Base-by-base conservation (phyloP, 2,113 vertebrate species). In the Atlantisia rogersi region DNA sequence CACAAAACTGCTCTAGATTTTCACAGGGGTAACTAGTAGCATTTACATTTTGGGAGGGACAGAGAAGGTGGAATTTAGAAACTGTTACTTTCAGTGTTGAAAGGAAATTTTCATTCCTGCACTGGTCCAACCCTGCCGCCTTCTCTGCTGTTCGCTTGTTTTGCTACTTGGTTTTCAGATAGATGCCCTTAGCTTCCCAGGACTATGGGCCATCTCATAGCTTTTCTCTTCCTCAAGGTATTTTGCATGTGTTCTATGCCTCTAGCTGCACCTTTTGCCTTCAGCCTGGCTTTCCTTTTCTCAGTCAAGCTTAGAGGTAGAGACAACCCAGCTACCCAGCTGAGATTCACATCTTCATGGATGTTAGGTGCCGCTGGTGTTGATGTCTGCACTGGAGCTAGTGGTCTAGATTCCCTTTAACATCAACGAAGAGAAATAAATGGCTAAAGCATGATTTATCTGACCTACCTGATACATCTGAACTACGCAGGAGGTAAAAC, bases 11-110 rank as follows among this genome's bases (percentile, higher is more conserved):
- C 92, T 96, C 83, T 94, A 90, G 80, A 92, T 96, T 96, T 95
- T 94, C 92, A 52, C 28, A 35, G 91, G 70, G 94, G 88, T 96
- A 91, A 80, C 94, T 89, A 95, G 65, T 10, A 93, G 80, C 77
- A 93, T 96, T 96, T 92, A 94, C 90, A 96, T 96, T 95, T 96
- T 84, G 88, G 92, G 95, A 96, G 94, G 95, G 95, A 95, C 74
- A 46, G 88, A 91, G 91, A 96, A 94, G 81, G 83, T 94, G 91
- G 95, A 82, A 96, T 94, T 96, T 82, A 92, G 89, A 92, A 96
- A 73, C 94, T 94, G 88, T 94, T 87, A 87, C 86, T 97, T 95
- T 42, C 37, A 55, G 92, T 62, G 81, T 92, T 93, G 93, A 86
- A 92, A 96, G 82, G 90, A 95, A 95, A 78, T 86, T 56, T 95